Percentiles rank a stretch among this genome's conserved stretches.
These are phyloP conservation scores for Tragelaphus oryx DNA, from an alignment of 2,797 vertebrate genomes.

Conservation along the genomic window DNA sequence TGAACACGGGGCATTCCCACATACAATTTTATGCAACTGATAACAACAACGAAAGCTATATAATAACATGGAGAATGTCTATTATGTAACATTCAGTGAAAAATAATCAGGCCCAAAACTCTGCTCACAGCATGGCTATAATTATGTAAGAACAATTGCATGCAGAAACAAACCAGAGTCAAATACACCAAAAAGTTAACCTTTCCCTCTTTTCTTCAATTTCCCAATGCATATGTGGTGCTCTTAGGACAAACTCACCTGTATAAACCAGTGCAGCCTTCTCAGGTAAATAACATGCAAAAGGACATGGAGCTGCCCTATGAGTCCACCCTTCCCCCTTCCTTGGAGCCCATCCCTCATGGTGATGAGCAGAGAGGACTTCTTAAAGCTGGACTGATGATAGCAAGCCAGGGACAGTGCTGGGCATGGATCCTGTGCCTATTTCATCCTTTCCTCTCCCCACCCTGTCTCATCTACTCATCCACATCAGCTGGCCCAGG, in stretches of 20 bases:
- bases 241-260: background rate
- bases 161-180: slow-evolving; percentile 11
- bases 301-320: background rate
- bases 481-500: background rate
- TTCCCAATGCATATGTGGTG: background rate
- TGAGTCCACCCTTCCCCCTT: background rate
- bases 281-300: background rate
- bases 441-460: background rate
- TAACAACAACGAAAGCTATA: background rate
- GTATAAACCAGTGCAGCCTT: background rate
- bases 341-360: background rate
- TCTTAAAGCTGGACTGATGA: background rate
- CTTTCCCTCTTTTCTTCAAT: background rate
- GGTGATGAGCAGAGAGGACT: background rate
- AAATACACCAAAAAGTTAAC: background rate
- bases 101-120: slow-evolving; percentile 13
- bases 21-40: slow-evolving; percentile 14
- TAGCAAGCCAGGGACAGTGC: background rate
- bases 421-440: background rate
- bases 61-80: slow-evolving; percentile 15
- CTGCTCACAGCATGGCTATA: background rate
- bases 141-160: slow-evolving; percentile 27
- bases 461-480: background rate
- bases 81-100: slow-evolving; percentile 39
- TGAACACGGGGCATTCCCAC: background rate